These are phyloP conservation scores for Diplolepis rosae DNA, from an alignment of 2,888 invertebrate genomes.

Conservation along the genomic window DNA sequence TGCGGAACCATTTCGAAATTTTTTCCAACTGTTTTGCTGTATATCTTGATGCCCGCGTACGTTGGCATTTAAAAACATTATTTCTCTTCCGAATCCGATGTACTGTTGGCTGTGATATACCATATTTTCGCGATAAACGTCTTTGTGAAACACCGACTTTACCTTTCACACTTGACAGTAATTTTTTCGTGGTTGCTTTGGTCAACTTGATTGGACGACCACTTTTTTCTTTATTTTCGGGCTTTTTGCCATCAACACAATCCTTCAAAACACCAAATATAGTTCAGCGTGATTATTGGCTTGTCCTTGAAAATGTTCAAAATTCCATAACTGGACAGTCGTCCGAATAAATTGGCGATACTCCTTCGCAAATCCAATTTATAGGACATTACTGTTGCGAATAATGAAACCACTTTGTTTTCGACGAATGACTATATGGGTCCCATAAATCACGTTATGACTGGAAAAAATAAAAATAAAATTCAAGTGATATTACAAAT, in stretches of 20 bases:
- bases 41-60: background rate
- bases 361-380: background rate
- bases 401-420: background rate
- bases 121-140: background rate
- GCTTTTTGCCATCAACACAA: background rate
- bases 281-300: background rate
- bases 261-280: background rate
- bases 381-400: background rate
- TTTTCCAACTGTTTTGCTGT: conserved; percentile 8
- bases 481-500: too few relatives aligned
- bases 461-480: too few relatives aligned
- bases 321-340: background rate
- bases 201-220: background rate
- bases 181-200: background rate
- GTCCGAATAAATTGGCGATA: background rate
- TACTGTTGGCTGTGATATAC: background rate
- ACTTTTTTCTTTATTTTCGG: background rate
- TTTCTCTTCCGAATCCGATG: background rate
- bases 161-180: conserved; percentile 10
- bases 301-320: background rate
- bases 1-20: conserved; percentile 7
- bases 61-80: background rate
- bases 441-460: too few relatives aligned
- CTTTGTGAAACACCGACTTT: conserved; percentile 5
- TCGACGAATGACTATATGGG: too few relatives aligned